Evolutionary conservation across 2,113 vertebrate genomes (phyloP).

Genomic region (Merops nubicus): DNA sequence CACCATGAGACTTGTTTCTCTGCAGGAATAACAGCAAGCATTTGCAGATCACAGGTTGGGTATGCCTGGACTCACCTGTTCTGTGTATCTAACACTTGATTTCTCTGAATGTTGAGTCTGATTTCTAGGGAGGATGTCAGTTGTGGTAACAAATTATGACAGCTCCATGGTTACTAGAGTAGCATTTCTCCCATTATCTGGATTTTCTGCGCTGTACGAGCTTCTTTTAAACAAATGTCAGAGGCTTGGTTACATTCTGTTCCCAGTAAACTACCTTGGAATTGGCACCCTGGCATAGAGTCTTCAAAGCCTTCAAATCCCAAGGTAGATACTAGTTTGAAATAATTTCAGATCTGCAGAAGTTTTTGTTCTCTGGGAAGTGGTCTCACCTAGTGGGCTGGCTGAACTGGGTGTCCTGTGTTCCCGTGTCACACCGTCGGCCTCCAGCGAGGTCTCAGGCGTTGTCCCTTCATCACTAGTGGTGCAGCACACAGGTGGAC

Average conservation of each 20-base stretch:
- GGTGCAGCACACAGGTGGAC: neutral
- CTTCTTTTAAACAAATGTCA: neutral
- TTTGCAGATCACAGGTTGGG: neutral
- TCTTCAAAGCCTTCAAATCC: neutral
- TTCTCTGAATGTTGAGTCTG: neutral
- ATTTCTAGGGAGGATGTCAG: neutral
- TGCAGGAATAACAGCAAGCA: neutral
- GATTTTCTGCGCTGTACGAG: neutral
- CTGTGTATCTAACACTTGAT: neutral
- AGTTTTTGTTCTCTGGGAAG: neutral
- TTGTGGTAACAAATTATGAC: neutral
- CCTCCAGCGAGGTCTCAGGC: neutral
- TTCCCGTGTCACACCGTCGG: neutral
- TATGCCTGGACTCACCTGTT: neutral
- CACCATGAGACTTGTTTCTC: neutral
- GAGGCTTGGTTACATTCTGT: neutral
- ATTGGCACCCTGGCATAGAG: neutral
- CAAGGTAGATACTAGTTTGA: neutral
- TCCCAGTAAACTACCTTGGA: neutral
- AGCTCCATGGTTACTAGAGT: neutral
- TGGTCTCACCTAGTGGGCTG: neutral
- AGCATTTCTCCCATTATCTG: neutral
- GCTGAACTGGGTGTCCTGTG: neutral
- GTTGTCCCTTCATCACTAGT: neutral
- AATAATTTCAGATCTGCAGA: neutral